phyloP scores from a whole-genome alignment of 1,140 invertebrate species.

The Diachasma alloeum region DNA sequence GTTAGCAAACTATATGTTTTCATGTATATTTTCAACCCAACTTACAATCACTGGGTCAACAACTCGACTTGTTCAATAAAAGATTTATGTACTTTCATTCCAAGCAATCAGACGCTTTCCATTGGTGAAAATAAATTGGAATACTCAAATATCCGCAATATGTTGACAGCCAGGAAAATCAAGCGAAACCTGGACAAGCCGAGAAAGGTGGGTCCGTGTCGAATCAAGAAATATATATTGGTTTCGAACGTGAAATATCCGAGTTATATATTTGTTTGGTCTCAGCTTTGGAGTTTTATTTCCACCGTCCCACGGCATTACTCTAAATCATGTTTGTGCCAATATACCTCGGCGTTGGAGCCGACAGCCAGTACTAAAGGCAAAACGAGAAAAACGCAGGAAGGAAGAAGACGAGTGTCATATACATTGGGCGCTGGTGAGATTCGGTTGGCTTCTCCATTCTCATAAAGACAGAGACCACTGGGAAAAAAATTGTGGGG shows the following conservation, averaged over 20 bases:
- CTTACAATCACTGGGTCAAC: background rate
- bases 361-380: background rate
- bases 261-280: slow-evolving; percentile 46
- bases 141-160: background rate
- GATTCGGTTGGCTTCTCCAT: slow-evolving; percentile 41
- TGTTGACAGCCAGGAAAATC: background rate
- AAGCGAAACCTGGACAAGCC: background rate
- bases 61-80: background rate
- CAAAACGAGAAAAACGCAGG: slow-evolving; percentile 1
- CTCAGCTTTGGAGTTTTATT: slow-evolving; percentile 51
- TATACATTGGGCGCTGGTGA: slow-evolving; percentile 22
- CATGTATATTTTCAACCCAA: background rate
- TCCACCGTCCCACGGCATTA: slow-evolving; percentile 42
- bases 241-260: background rate
- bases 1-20: slow-evolving; percentile 11
- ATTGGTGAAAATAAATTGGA: no score
- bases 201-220: background rate
- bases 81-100: background rate
- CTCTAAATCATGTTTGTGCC: slow-evolving; percentile 56
- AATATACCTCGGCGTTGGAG: slow-evolving; percentile 28
- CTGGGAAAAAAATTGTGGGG: slow-evolving; percentile 15
- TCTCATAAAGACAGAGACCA: slow-evolving; percentile 42
- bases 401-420: slow-evolving; percentile 9
- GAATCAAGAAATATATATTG: background rate
- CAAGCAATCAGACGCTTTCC: background rate